Base-by-base conservation (phyloP, 1,140 invertebrate genomes). In the Heliconius melpomene region DNA sequence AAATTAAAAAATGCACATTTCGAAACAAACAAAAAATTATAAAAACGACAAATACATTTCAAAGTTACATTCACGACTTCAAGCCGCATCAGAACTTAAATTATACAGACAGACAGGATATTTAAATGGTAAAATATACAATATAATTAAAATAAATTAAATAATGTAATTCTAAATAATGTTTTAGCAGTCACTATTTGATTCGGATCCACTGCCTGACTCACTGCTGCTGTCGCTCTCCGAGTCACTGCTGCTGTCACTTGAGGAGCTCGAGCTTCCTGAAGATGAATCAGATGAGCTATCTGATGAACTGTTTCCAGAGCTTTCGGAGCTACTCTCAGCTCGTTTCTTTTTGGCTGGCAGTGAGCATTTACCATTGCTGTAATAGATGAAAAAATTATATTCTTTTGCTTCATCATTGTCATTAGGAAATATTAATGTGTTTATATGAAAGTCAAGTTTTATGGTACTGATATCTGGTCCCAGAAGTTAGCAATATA, bases 261-360 rank as follows among this genome's bases (percentile, higher is more conserved):
- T 91, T 0, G 90, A 91, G 1, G 88, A 90, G 40, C 84, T 85
- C 1, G 87, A 88, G 40, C 86, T 88, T 60, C 84, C 86, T 2
- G 88, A 90, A 7, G 88, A 88, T 7, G 87, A 87, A 20, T 90
- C 90, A 38, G 91, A 91, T 6, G 88, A 90, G 54, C 87, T 89
- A 29, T 84, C 88, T 3, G 92, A 93, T 3, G 89, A 91, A 57
- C 85, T 88, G 72, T 87, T 86, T 70, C 87, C 89, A 0, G 91
- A 93, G 76, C 89, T 88, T 77, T 91, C 87, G 13, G 84, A 88
- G 75, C 87, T 88, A 46, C 60, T 91, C 86, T 9, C 86, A 89
- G 38, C 81, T 80, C 88, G 88, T 81, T 91, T 92, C 85, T 94
- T 94, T 86, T 92, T 92, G 32, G 83, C 86, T 18, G 89, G 89